Base-by-base conservation (phyloP, 2,888 invertebrate species). In the Rhingia campestris region DNA sequence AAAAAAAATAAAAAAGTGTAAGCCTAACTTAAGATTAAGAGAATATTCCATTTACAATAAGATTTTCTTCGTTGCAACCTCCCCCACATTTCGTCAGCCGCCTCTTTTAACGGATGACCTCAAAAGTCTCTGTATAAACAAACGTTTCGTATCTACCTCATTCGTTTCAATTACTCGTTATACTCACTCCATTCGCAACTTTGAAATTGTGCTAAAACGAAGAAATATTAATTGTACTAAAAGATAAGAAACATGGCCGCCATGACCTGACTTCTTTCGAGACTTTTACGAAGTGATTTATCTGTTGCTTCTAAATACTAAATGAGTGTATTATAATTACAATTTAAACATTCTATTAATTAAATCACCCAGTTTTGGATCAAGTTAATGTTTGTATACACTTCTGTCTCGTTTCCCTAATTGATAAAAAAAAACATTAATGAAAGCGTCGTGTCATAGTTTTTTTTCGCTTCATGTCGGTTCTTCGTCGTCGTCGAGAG, bases 201-300 rank as follows among this genome's bases (percentile, higher is more conserved):
- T 22, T 22, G 22, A 22, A 22, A 22, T 22, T 22, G 22, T 22
- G 22, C 22, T 22, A 22, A 82, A 76, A 69, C 33, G 54, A 63
- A 10, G 14, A 66, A 66, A 41, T 72, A 67, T 67, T 58, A 66
- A 7, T 53, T 61, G 81, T 81, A 76, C 81, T 81, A 81, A 81
- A 75, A 66, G 61, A 76, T 75, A 77, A 79, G 73, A 73, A 82
- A 79, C 63, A 82, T 82, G 82, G 82, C 82, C 58, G 82, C 67
- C 73, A 56, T 69, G 73, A 58, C 43, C 61, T 67, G 76, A 82
- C 58, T 82, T 56, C 39, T 67, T 33, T 69, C 59, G 41, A 63
- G 51, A 63, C 37, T 79, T 74, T 63, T 76, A 63, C 61, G 53
- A 73, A 63, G 61, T 64, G 73, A 74, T 66, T 76, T 81, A 81